phyloP scores from a whole-genome alignment of 1,140 invertebrate species.

The Saccostrea glomerata region DNA sequence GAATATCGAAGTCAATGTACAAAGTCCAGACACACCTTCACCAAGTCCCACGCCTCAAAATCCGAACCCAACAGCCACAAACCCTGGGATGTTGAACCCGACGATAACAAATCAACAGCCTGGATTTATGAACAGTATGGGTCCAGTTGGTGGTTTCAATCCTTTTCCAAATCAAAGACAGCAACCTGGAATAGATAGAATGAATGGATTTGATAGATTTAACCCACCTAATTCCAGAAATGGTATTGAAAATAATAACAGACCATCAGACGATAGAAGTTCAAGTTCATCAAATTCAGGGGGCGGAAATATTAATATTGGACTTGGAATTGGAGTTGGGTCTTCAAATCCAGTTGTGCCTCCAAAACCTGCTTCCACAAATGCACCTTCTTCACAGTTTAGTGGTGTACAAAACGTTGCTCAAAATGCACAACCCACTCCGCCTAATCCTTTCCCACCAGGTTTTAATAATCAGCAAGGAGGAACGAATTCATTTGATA shows the following conservation, averaged over 20 bases:
- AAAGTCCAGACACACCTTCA: slow-evolving; percentile 5
- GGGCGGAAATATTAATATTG: neutral
- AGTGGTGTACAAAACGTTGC: neutral
- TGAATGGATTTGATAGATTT: neutral
- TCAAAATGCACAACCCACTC: slow-evolving; percentile 7
- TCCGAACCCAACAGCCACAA: neutral
- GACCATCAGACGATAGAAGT: neutral
- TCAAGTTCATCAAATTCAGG: slow-evolving; percentile 28
- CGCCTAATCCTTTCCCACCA: neutral
- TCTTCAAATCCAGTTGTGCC: neutral
- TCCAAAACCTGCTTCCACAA: neutral
- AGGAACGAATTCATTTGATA: neutral
- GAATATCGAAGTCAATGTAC: slow-evolving; percentile 30
- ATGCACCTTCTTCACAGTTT: neutral
- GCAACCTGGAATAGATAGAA: neutral
- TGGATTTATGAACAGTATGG: slow-evolving; percentile 19
- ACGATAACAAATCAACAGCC: neutral
- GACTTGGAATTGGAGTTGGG: neutral
- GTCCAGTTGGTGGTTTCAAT: neutral
- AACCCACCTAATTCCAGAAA: neutral
- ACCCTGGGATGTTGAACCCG: neutral
- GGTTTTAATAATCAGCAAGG: neutral
- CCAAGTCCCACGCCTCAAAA: neutral
- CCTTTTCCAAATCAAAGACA: neutral
- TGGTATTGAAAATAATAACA: neutral